These are phyloP conservation scores for Malacosoma neustria DNA, from an alignment of 2,888 invertebrate genomes.

Conservation along the genomic window DNA sequence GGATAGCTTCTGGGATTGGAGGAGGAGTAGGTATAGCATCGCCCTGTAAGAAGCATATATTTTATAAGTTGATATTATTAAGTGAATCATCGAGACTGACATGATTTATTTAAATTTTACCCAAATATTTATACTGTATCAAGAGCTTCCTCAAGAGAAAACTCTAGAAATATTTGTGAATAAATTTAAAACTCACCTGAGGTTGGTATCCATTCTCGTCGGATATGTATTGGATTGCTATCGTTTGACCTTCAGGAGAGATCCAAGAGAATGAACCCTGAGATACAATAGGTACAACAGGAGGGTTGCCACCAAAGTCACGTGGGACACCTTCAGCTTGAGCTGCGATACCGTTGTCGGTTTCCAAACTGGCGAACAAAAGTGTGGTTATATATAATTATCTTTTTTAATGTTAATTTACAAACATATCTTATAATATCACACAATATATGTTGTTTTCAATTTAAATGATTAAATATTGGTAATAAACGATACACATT, in stretches of 20 bases:
- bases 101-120: too few species aligned
- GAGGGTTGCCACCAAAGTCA: slow-evolving; percentile 60
- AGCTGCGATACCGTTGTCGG: slow-evolving; percentile 77
- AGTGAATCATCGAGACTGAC: too few species aligned
- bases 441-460: too few species aligned
- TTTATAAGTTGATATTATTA: too few species aligned
- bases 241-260: slow-evolving; percentile 77
- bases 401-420: background rate
- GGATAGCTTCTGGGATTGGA: slow-evolving; percentile 64
- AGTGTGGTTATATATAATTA: background rate
- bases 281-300: slow-evolving; percentile 42
- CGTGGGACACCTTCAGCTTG: slow-evolving; percentile 73
- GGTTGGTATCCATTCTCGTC: slow-evolving; percentile 83
- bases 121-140: too few species aligned
- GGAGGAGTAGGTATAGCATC: slow-evolving; percentile 65
- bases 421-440: too few species aligned
- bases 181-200: slow-evolving; percentile 62
- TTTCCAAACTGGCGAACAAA: slow-evolving; percentile 62
- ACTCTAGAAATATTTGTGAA: too few species aligned
- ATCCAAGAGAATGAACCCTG: slow-evolving; percentile 72
- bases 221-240: slow-evolving; percentile 76
- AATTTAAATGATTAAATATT: too few species aligned
- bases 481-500: too few species aligned
- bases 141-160: too few species aligned
- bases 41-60: slow-evolving; percentile 45